These are phyloP conservation scores for Trimorus sp. DNA, from an alignment of 2,888 invertebrate genomes.

Conservation along the genomic window DNA sequence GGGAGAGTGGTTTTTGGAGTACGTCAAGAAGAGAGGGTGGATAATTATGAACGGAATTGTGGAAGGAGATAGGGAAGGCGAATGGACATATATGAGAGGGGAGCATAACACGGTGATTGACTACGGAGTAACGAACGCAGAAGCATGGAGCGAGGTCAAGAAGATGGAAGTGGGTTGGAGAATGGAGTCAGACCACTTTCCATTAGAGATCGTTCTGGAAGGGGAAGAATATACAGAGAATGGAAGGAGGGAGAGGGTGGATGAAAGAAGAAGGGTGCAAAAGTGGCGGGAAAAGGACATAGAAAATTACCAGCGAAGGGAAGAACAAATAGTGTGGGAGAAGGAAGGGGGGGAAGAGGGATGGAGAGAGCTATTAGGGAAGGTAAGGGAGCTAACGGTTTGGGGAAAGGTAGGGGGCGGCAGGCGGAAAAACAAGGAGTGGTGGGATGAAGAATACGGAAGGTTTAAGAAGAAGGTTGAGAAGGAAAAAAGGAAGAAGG, in stretches of 20 bases:
- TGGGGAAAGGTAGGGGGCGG: background rate
- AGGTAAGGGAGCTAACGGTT: background rate
- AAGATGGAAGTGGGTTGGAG: background rate
- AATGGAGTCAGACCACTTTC: background rate
- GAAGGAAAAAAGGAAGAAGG: too few relatives aligned
- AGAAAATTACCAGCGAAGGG: background rate
- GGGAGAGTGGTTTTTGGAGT: background rate
- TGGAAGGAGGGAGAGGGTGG: too few relatives aligned
- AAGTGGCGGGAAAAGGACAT: background rate
- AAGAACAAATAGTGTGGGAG: background rate
- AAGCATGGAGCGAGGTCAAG: background rate
- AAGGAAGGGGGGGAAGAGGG: background rate
- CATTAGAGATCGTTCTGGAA: background rate
- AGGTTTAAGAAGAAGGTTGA: too few relatives aligned
- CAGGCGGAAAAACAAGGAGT: too few relatives aligned
- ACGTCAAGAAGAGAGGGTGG: background rate
- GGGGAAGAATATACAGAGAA: background rate
- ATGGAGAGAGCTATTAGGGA: background rate
- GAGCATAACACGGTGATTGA: slow-evolving; percentile 1
- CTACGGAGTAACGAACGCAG: background rate
- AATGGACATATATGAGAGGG: slow-evolving; percentile 4
- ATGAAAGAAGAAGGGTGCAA: background rate
- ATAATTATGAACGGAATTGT: slow-evolving; percentile 3
- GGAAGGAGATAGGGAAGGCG: slow-evolving; percentile 5
- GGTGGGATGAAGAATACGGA: too few relatives aligned